Evolutionary conservation across 2,113 vertebrate genomes (phyloP), one percentile per base, ranked within the genome.

Genomic region (Podarcis cretensis): DNA sequence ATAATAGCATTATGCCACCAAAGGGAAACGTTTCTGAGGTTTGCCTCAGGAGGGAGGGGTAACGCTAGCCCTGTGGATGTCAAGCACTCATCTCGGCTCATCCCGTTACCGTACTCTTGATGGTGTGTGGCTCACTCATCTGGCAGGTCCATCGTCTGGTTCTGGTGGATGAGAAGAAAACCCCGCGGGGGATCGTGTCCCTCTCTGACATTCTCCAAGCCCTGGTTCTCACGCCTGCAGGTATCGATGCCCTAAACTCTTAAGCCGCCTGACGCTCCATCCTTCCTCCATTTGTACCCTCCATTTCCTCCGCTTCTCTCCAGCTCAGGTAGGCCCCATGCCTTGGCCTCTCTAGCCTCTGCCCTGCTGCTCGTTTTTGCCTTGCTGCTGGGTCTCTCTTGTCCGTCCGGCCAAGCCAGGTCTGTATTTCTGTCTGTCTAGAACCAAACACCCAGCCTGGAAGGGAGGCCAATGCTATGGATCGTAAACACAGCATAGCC

Each of bases 191-290:
- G 35, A 98, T 99, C 86, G 84, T 99, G 90, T 99, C 99, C 80
- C 98, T 99, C 76, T 99, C 99, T 0, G 99, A 99, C 97, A 98
- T 99, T 89, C 98, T 99, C 90, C 99, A 99, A 97, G 98, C 98
- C 5, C 96, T 99, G 95, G 98, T 99, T 84, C 97, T 99, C 94
- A 97, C 98, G 89, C 99, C 99, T 0, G 98, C 98, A 93, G 98
- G 99, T 88, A 98, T 99, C 16, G 97, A 99, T 16, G 97, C 98
- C 91, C 98, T 99, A 94, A 92, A 97, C 90, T 97, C 98, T 93
- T 98, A 97, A 95, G 95, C 74, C 92, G 88, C 0, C 0, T 63
- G 92, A 84, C 2, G 93, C 92, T 94, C 89, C 85, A 0, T 92
- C 94, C 93, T 93, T 83, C 91, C 92, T 95, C 82, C 95, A 94